Evolutionary conservation across 2,797 vertebrate species (phyloP), one percentile per base, ranked within the genome.

Genomic region (Falco berigora): DNA sequence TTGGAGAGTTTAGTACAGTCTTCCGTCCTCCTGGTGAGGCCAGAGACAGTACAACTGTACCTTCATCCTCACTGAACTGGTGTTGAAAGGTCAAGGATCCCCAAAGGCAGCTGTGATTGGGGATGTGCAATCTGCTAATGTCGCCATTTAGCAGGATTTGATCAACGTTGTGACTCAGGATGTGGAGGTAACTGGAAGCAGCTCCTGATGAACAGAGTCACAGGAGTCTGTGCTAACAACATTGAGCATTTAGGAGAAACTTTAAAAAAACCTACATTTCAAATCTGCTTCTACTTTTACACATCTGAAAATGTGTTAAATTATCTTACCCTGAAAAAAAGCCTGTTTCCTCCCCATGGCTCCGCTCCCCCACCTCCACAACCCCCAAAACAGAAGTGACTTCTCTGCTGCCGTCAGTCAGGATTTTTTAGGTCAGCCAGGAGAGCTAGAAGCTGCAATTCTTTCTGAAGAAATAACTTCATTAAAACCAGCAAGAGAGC

Each of bases 61-160:
- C 42, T 40, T 58, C 50, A 32, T 25, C 40, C 34, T 58, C 50
- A 32, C 30, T 47, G 46, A 34, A 53, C 8, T 36, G 46, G 40
- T 23, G 50, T 38, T 32, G 42, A 81, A 23, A 38, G 15, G n/a
- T 28, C 10, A 55, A 36, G 75, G 47, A 36, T 50, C 55, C 55
- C 62, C 2, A 3, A 28, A 55, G 55, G 59, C 61, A 28, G 46
- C 61, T 36, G 2, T 14, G 10, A 27, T 9, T 0, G 1, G n/a
- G 14, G 30, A 50, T 25, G 20, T 63, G n/a, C 24, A 7, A 15
- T 61, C 42, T 62, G 63, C 56, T 61, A 23, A 30, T 58, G 38
- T 53, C 2, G 1, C 76, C 14, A 10, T 40, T 87, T n/a, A 47
- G 24, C 28, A 59, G 46, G 27, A 59, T 66, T 66, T 40, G 59